Evolutionary conservation across 1,140 invertebrate species (phyloP), one percentile per base, ranked within the genome.

Genomic region (Condylostylus longicornis): DNA sequence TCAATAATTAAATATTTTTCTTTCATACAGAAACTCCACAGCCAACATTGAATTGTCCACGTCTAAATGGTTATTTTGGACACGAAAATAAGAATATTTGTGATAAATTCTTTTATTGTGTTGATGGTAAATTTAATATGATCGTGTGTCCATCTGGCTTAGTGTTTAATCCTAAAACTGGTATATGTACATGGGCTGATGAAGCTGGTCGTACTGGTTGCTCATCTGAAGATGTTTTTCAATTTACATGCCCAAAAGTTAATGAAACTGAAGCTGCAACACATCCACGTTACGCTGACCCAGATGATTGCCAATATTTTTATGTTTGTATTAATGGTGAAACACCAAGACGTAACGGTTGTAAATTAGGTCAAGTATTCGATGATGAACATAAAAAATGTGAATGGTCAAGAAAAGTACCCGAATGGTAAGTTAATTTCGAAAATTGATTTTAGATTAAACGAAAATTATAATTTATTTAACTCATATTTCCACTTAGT

Each of bases 101-200:
- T 51, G 81, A 85, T 50, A 82, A 82, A 46, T 94, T 93, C 65
- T 91, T 87, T 56, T 88, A 81, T 54, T 93, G 87, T 50, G 82
- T 86, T 12, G 83, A 90, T 51, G 83, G 84, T 5, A 75, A 82
- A 61, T 86, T 78, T 64, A 89, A 88, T 51, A 79, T 82, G 70
- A 87, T 89, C 43, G 82, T 74, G 0, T 94, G 88, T 50, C 84
- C 87, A 0, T 76, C 72, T 22, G 86, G 86, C 1, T 63, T 94
- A 19, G 84, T 91, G 2, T 91, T 88, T 64, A 86, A 83, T 43
- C 79, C 84, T 44, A 82, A 79, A 48, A 82, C 79, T 28, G 84
- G 86, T 29, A 88, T 87, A 42, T 90, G 87, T 57, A 85, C 84
- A 10, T 91, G 86, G 86, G 77, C 84, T 1, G 85, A 89, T 64